Base-by-base conservation (phyloP, 92 coral and sea anemone species). In the Epizoanthus fatuus region DNA sequence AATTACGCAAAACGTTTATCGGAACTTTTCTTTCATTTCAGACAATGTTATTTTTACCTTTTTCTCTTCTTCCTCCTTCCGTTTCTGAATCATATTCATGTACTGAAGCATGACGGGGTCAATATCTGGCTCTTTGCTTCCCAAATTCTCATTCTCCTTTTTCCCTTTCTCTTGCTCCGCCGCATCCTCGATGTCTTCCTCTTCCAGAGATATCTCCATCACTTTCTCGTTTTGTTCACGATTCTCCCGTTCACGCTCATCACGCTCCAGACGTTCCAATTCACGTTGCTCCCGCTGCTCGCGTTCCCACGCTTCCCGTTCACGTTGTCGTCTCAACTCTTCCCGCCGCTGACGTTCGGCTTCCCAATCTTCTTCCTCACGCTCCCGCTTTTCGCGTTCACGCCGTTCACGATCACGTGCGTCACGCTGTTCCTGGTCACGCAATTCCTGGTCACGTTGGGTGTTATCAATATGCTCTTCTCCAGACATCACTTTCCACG, bases 21-120 rank as follows among this genome's bases (percentile, higher is more conserved):
- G 32, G 32, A 29, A n/a, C 25, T 22, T 22, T 22, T 22, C 25
- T 22, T 22, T 22, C 0, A 22, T 22, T 22, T 22, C 25, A 22
- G 25, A 47, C 2, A 7, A 7, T 49, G 11, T 10, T 49, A 5
- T 12, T 11, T 49, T 75, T 15, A 75, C 81, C 81, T 60, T 77
- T 14, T 62, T 72, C 79, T 86, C 79, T 69, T 83, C 92, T 20
- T 86, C 90, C 39, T 90, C 87, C 40, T 81, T 90, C 54, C 85
- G 84, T 79, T 74, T 86, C 76, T 86, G 86, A 25, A 90, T 90
- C 93, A 90, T 90, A 15, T 90, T 76, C 93, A 90, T 90, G 69
- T 90, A 90, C 80, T 90, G 93, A 6, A 90, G 88, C 93, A 90
- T 90, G 11, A 90, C 87, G 51, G 93, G 93, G 25, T 90, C 93